Evolutionary conservation across 2,113 vertebrate species (phyloP).

Genomic region (Ctenodactylus gundi): DNA sequence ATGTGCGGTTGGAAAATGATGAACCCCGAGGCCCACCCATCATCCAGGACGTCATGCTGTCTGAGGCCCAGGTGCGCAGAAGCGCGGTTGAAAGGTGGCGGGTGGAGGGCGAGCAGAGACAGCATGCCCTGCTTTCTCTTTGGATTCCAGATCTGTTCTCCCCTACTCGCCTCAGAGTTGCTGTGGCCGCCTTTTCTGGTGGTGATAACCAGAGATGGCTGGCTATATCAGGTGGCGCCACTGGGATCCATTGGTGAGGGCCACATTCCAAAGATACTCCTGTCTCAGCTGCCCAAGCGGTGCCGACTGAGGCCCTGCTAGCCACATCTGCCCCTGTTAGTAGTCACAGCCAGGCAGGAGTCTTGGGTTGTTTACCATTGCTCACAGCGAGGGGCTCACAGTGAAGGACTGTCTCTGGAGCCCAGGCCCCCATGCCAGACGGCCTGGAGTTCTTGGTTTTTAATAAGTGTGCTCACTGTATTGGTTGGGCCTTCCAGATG

Average conservation of each 20-base stretch:
- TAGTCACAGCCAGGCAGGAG: not conserved
- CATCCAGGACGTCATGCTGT: slow-evolving; percentile 92
- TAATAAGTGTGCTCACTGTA: not conserved
- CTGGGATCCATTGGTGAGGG: not conserved
- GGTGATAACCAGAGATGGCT: not conserved
- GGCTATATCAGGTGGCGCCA: rapidly evolving
- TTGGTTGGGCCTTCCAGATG: not conserved
- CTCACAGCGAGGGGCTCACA: not conserved
- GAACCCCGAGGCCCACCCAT: slow-evolving; percentile 91
- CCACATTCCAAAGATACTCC: not conserved
- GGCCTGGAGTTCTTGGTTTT: not conserved
- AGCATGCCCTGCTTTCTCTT: not conserved
- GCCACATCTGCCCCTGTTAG: not conserved
- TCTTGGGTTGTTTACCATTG: not conserved
- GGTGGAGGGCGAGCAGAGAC: not conserved
- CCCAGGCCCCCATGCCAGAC: not conserved
- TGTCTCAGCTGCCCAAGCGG: not conserved
- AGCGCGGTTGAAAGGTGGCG: slow-evolving; percentile 65
- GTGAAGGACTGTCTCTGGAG: not conserved
- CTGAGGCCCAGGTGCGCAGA: slow-evolving; percentile 96
- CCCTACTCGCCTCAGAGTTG: not conserved
- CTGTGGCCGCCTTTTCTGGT: not conserved
- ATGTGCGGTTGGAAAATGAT: slow-evolving; percentile 91
- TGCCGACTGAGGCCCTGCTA: not conserved
- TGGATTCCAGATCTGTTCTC: not conserved